These are phyloP conservation scores for Vultur gryphus DNA, from an alignment of 2,797 vertebrate genomes.

Conservation along the genomic window DNA sequence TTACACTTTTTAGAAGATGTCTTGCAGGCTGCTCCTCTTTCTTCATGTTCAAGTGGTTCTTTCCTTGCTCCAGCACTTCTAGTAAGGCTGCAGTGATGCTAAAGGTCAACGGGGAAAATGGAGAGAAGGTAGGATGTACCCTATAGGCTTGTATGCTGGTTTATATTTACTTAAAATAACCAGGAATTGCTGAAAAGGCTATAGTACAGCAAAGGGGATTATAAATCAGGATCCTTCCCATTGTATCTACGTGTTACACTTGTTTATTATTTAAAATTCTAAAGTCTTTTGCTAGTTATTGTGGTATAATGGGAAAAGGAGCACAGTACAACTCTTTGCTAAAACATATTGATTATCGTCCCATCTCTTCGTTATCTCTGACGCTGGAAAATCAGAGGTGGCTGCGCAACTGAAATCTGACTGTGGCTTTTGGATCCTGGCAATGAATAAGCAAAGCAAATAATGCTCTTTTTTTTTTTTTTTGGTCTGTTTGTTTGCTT, in stretches of 20 bases:
- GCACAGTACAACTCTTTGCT: neutral
- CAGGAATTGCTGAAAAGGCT: neutral
- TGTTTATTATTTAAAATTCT: neutral
- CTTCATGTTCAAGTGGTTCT: neutral
- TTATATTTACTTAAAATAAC: neutral
- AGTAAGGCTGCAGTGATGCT: neutral
- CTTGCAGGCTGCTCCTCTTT: accelerated
- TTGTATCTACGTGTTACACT: accelerated
- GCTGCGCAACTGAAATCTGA: neutral
- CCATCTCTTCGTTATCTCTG: neutral
- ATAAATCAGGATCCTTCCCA: neutral
- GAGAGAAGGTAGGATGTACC: neutral
- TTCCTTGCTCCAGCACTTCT: neutral
- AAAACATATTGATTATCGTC: neutral
- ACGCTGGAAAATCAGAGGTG: neutral
- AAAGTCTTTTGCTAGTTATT: neutral
- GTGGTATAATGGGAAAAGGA: neutral
- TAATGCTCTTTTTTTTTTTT: neutral
- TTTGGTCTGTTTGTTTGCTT: neutral
- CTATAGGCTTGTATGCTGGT: neutral
- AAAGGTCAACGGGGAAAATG: neutral
- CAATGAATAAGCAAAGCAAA: neutral
- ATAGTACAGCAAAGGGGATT: neutral
- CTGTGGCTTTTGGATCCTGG: neutral
- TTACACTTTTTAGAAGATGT: neutral